Conservation (phyloP, 64 coral and sea anemone genomes). For the Catalaphyllia jardinei region DNA sequence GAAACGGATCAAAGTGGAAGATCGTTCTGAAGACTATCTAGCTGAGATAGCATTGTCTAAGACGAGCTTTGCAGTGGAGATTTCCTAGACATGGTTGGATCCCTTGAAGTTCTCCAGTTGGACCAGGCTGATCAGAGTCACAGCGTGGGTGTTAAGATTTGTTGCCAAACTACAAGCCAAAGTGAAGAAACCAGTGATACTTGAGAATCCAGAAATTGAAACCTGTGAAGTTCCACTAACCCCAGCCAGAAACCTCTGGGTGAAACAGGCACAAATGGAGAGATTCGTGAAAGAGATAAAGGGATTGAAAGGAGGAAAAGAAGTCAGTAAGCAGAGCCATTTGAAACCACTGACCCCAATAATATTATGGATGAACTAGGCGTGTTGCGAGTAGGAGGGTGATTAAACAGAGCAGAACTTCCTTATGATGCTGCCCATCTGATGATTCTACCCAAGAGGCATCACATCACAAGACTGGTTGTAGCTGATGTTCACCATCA, state of each 20-base stretch:
- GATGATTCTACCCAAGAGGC: conserved; percentile 10
- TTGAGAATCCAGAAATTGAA: too few species aligned
- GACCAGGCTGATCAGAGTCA: conserved; percentile 5
- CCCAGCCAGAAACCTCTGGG: conserved; percentile 35
- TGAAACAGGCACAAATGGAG: conserved; percentile 42
- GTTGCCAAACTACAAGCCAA: neutral
- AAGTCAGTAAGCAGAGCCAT: neutral
- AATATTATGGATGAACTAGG: neutral
- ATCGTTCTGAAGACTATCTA: neutral
- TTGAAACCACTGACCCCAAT: neutral
- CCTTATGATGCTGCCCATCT: conserved; percentile 12
- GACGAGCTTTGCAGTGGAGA: neutral
- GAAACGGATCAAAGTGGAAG: too few species aligned
- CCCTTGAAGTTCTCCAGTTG: conserved; percentile 32
- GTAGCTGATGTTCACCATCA: neutral
- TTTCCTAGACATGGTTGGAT: conserved; percentile 4
- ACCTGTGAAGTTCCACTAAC: too few species aligned
- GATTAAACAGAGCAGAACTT: neutral
- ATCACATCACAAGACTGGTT: conserved; percentile 4
- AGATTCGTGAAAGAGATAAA: conserved; percentile 21
- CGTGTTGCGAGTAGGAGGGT: conserved; percentile 25
- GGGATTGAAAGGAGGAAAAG: neutral
- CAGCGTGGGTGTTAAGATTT: conserved; percentile 41
- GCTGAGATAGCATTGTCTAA: conserved; percentile 22
- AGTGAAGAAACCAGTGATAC: conserved; percentile 15